phyloP scores from a whole-genome alignment of 2,888 invertebrate species.

The Helicoverpa assulta region DNA sequence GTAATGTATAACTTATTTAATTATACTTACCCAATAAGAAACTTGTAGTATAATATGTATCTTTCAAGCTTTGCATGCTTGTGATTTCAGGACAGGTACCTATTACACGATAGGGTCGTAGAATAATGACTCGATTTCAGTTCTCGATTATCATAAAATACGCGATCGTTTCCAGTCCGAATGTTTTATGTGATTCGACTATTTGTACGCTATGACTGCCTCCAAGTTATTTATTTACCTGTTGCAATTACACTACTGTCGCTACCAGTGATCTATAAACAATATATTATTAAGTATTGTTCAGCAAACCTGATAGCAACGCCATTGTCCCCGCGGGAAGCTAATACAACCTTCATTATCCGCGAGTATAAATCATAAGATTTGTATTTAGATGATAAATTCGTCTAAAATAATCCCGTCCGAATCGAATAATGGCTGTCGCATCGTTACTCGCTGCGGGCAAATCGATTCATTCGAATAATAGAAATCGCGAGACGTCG shows the following conservation, averaged over 20 bases:
- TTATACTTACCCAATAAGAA: too few species aligned
- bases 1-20: too few species aligned
- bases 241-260: conserved; percentile 45
- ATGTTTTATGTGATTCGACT: conserved; percentile 38
- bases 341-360: conserved; percentile 50
- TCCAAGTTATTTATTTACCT: conserved; percentile 46
- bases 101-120: not conserved
- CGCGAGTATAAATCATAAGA: conserved; percentile 57
- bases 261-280: conserved; percentile 45
- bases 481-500: conserved; percentile 79
- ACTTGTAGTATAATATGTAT: not conserved
- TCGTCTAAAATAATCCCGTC: conserved; percentile 66
- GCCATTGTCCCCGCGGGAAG: conserved; percentile 34
- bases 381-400: conserved; percentile 68
- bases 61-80: not conserved
- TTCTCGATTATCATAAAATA: not conserved
- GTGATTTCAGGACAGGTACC: not conserved
- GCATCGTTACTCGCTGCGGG: conserved; percentile 71
- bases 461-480: conserved; percentile 78
- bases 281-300: conserved; percentile 44
- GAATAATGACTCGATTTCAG: not conserved
- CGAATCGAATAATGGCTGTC: conserved; percentile 75
- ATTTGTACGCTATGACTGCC: conserved; percentile 27
- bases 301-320: conserved; percentile 30
- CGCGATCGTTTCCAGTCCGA: conserved; percentile 22